Evolutionary conservation across 2,113 vertebrate genomes (phyloP).

Genomic region (Pterocles gutturalis): DNA sequence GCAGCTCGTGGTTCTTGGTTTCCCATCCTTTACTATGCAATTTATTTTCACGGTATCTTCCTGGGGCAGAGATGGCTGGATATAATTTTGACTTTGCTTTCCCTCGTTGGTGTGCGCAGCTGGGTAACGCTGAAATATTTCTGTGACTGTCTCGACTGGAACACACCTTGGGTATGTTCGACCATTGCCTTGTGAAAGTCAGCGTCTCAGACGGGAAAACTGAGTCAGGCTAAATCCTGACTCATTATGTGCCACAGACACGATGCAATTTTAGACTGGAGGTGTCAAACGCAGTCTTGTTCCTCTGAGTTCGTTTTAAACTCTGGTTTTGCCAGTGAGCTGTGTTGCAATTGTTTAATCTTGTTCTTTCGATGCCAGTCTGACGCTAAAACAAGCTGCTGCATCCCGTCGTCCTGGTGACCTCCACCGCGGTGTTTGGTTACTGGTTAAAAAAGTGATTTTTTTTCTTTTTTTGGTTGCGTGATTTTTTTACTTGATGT

Average conservation of each 20-base stretch:
- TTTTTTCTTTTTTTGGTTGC: not conserved
- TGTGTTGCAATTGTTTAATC: conserved; percentile 10
- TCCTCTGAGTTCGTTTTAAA: not conserved
- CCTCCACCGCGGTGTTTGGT: not conserved
- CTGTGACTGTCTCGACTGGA: not conserved
- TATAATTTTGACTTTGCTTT: not conserved
- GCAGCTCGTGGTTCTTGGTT: not conserved
- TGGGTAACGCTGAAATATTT: not conserved
- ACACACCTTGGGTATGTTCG: rapidly evolving
- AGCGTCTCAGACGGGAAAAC: not conserved
- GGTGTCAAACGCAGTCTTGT: not conserved
- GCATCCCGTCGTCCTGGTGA: not conserved
- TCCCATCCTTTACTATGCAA: not conserved
- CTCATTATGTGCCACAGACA: not conserved
- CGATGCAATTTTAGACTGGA: not conserved
- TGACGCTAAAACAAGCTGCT: conserved; percentile 31
- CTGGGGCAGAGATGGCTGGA: not conserved
- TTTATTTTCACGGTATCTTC: not conserved
- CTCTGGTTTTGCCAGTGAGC: not conserved
- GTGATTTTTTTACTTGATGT: conserved; percentile 55
- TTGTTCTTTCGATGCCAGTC: not conserved
- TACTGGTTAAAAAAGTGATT: not conserved
- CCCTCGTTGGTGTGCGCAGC: rapidly evolving
- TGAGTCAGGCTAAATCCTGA: not conserved
- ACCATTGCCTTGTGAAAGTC: not conserved